These are phyloP conservation scores for Montifringilla adamsi DNA, from an alignment of 2,113 vertebrate species.

Conservation along the genomic window DNA sequence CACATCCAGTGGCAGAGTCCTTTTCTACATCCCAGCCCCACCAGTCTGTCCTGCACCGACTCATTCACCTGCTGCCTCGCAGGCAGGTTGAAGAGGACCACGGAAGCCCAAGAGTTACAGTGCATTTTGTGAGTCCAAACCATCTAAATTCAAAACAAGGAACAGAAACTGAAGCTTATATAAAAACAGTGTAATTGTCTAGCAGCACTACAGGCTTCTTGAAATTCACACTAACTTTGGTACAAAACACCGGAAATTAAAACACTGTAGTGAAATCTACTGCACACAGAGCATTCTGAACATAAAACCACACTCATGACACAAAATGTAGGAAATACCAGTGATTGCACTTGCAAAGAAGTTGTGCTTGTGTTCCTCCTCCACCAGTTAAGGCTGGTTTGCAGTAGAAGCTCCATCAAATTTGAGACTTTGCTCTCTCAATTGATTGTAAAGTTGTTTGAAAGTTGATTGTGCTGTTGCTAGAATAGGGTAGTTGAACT, in stretches of 20 bases:
- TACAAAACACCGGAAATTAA: not conserved
- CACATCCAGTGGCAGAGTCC: too few relatives aligned
- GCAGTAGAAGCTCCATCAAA: not conserved
- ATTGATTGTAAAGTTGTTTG: not conserved
- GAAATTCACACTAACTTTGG: not conserved
- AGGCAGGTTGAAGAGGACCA: not conserved
- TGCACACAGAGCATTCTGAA: not conserved
- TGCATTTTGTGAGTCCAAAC: not conserved
- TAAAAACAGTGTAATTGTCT: not conserved
- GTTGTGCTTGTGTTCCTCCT: not conserved
- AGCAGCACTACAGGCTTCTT: not conserved
- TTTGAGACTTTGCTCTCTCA: not conserved
- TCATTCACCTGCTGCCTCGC: not conserved
- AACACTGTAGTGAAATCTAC: not conserved
- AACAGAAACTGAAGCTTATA: not conserved
- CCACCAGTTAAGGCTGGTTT: not conserved
- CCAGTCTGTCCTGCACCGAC: not conserved
- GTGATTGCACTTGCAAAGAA: not conserved
- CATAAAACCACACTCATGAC: not conserved
- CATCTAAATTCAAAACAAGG: not conserved
- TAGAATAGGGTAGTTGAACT: not conserved
- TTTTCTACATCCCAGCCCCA: not conserved
- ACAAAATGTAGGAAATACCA: not conserved
- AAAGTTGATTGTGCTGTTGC: not conserved
- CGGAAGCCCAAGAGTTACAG: rapidly evolving